phyloP scores from a whole-genome alignment of 2,888 invertebrate genomes.

The Sipunculus nudus region DNA sequence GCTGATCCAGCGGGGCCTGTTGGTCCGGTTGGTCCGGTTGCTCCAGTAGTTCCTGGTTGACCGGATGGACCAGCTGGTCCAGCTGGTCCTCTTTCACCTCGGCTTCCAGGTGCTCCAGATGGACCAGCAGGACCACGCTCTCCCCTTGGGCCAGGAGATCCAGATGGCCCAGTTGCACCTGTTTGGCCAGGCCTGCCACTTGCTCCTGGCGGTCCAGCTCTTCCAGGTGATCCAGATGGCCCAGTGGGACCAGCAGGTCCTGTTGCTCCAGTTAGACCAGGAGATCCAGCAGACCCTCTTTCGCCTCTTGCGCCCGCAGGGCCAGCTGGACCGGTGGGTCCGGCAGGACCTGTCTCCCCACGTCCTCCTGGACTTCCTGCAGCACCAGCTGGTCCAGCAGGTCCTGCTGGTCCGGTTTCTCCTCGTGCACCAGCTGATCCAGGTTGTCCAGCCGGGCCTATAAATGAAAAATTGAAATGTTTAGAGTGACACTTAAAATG shows the following conservation, averaged over 20 bases:
- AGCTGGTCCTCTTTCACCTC: constrained; percentile 6
- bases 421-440: constrained; percentile 22
- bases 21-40: no score
- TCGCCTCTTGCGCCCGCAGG: constrained; percentile 23
- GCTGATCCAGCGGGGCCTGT: constrained; percentile 5
- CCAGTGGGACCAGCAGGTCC: constrained; percentile 14
- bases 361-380: constrained; percentile 14
- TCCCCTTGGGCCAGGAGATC: constrained; percentile 20
- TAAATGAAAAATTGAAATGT: no score
- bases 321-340: no score
- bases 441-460: constrained; percentile 20
- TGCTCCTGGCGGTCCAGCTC: constrained; percentile 3
- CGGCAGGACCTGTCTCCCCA: no score
- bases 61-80: constrained; percentile 18
- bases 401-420: constrained; percentile 3
- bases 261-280: constrained; percentile 24
- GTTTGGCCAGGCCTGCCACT: constrained; percentile 9
- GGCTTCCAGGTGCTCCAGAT: constrained; percentile 18
- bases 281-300: constrained; percentile 10
- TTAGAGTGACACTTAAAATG: no score
- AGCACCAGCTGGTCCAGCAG: constrained; percentile 16
- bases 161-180: constrained; percentile 24
- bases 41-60: neutral
- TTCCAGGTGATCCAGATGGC: constrained; percentile 6
- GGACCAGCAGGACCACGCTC: constrained; percentile 17